Conservation (phyloP, 2,113 vertebrate species). For the Rana temporaria region DNA sequence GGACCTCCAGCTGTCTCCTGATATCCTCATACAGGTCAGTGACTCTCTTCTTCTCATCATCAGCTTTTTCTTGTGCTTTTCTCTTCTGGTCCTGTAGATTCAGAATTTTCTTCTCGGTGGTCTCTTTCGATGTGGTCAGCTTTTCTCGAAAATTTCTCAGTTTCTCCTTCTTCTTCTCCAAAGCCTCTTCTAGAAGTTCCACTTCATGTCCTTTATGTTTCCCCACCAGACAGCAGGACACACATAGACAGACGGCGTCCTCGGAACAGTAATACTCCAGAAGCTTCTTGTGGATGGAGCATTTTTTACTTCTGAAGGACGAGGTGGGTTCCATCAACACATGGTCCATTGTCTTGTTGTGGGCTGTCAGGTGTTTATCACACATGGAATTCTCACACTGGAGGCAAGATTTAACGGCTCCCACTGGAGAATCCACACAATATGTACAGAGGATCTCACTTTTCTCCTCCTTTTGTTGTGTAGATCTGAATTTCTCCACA, state of each 20-base stretch:
- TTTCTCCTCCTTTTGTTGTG: not conserved
- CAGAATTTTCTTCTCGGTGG: not conserved
- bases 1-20: constrained; percentile 6
- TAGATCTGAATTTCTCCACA: constrained; percentile 29
- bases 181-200: not conserved
- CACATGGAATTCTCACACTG: constrained; percentile 25
- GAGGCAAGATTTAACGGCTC: constrained; percentile 5
- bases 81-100: constrained; percentile 1
- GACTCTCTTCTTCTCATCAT: not conserved
- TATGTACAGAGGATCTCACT: constrained; percentile 35
- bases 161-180: constrained; percentile 21
- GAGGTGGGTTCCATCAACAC: not conserved
- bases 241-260: constrained; percentile 8
- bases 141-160: not conserved
- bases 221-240: constrained; percentile 7
- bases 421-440: not conserved
- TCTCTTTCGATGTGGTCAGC: not conserved
- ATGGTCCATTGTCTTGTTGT: constrained; percentile 14
- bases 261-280: constrained; percentile 21
- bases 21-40: not conserved
- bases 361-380: not conserved
- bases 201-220: constrained; percentile 18
- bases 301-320: not conserved
- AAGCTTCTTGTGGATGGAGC: constrained; percentile 5
- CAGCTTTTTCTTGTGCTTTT: not conserved